Evolutionary conservation across 2,888 invertebrate genomes (phyloP), one percentile per base, ranked within the genome.

Genomic region (Andrena trimmerana): DNA sequence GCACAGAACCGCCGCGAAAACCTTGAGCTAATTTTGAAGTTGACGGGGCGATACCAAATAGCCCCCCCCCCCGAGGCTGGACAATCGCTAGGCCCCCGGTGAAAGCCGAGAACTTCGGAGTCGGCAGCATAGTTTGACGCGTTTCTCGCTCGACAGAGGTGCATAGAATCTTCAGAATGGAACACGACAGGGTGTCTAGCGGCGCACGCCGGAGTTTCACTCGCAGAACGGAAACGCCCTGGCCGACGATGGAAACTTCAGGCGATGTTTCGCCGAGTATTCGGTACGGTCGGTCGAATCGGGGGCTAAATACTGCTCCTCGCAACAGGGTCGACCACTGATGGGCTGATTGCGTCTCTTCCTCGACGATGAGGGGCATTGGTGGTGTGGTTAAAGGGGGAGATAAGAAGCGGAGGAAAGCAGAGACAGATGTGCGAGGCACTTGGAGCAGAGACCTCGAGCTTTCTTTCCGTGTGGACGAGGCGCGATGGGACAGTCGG

Each of bases 151-250:
- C 52, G 24, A 52, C 66, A 31, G 33, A 27, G 71, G 31, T 70
- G 71, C 52, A 77, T 85, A 76, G 81, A 81, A 84, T 85, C 83
- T 86, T 86, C 79, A 78, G 86, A 86, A 81, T 77, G 65, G 72
- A 62, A 77, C 78, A 62, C 76, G 76, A 69, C 83, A 76, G 76
- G 76, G 69, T 57, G 78, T 83, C 77, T 59, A 63, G 20, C 36
- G 16, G 48, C 62, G 76, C 75, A 52, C 78, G 24, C n/a, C 52
- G 78, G 81, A 86, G 73, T 84, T 81, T 70, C 81, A 20, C 60
- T 76, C 63, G 65, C 42, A 42, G 52, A 72, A 2, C 66, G 84
- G 82, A 86, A 86, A 84, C 71, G 62, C 73, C 69, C 20, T 59
- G 50, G 67, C 60, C 77, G 66, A 62, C 57, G 67, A n/a, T 24